phyloP scores from a whole-genome alignment of 2,888 invertebrate genomes.

The Gibbula magus region DNA sequence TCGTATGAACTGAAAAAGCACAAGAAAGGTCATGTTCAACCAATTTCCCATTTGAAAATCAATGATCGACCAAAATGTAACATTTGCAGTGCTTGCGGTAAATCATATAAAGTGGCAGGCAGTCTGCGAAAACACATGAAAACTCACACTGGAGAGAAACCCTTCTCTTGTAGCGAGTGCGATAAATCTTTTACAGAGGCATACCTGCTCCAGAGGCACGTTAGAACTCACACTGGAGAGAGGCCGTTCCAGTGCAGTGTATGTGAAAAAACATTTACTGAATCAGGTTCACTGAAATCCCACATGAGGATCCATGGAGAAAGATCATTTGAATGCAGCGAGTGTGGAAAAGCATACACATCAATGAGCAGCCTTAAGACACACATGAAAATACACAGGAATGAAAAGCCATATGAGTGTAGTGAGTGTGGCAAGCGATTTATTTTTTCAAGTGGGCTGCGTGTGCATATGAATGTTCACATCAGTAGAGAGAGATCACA shows the following conservation, averaged over 20 bases:
- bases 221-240: neutral
- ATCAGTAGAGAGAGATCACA: neutral
- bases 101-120: neutral
- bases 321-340: neutral
- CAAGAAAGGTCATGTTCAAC: neutral
- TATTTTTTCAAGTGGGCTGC: neutral
- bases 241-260: conserved; percentile 14
- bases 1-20: neutral
- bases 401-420: conserved; percentile 13
- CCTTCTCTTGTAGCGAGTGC: neutral
- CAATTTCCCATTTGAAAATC: too few relatives aligned
- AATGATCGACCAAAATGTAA: neutral
- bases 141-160: neutral
- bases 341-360: conserved; percentile 10
- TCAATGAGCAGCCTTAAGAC: neutral
- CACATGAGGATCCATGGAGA: conserved; percentile 16
- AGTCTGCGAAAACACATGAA: neutral
- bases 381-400: conserved; percentile 10
- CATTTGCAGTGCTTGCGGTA: neutral
- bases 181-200: neutral
- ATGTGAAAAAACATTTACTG: conserved; percentile 9
- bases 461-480: neutral
- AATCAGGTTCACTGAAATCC: neutral
- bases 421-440: conserved; percentile 15
- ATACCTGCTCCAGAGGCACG: neutral